phyloP scores from a whole-genome alignment of 2,113 vertebrate genomes.

The Picathartes gymnocephalus region DNA sequence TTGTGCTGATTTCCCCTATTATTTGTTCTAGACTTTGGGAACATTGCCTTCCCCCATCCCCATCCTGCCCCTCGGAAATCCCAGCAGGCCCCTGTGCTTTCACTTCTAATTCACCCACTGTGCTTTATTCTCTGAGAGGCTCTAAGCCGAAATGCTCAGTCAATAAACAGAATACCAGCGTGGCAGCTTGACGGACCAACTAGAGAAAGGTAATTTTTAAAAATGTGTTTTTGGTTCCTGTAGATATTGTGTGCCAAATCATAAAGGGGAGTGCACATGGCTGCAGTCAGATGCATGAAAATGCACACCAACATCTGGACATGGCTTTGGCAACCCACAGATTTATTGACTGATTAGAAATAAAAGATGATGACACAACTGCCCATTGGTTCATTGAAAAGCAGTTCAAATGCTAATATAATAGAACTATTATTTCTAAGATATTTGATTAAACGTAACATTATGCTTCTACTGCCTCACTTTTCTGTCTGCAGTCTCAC shows the following conservation, averaged over 20 bases:
- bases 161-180: conserved; percentile 45
- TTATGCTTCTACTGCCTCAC: neutral
- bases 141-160: neutral
- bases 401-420: conserved; percentile 61
- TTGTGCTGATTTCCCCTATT: neutral
- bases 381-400: conserved; percentile 20
- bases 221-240: conserved; percentile 31
- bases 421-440: conserved; percentile 59
- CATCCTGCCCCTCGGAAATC: neutral
- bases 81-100: neutral
- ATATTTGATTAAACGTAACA: conserved; percentile 48
- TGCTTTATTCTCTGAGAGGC: conserved; percentile 23
- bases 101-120: neutral
- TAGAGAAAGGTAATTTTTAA: conserved; percentile 2
- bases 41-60: neutral
- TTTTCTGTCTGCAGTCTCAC: conserved; percentile 4
- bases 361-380: conserved; percentile 55
- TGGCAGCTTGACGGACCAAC: conserved; percentile 27
- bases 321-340: neutral
- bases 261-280: neutral
- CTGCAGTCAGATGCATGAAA: conserved; percentile 48
- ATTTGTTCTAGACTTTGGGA: neutral
- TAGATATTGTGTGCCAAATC: neutral
- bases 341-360: conserved; percentile 61
- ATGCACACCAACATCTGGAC: neutral